A percentile compares a stretch with the other conserved stretches of the same genome.
phyloP scores from a whole-genome alignment of 2,797 vertebrate genomes.

The Microctenopoma lineatum region DNA sequence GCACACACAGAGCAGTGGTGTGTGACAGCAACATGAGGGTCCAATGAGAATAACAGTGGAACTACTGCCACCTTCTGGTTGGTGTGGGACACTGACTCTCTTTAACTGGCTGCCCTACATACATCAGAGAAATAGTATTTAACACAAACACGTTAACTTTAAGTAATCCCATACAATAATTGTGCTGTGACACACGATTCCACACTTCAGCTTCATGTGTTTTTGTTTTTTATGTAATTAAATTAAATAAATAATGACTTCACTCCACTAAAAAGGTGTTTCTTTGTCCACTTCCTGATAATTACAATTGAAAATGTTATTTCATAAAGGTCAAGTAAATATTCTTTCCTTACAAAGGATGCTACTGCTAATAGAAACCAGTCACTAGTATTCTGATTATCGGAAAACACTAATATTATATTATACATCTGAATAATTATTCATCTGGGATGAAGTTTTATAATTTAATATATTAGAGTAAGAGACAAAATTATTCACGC shows the following conservation, averaged over 20 bases:
- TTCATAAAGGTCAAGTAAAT: background rate
- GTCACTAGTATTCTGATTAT: background rate
- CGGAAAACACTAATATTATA: background rate
- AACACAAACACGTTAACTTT: slow-evolving; percentile 1
- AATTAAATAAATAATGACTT: background rate
- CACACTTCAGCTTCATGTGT: background rate
- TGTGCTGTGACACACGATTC: background rate
- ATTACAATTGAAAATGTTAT: slow-evolving; percentile 5
- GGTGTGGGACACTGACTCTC: slow-evolving; percentile 18
- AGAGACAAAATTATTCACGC: slow-evolving; percentile 46
- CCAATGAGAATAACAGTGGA: slow-evolving; percentile 42
- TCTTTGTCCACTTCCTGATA: background rate
- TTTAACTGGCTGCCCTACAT: background rate
- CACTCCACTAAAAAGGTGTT: background rate
- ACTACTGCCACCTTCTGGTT: slow-evolving; percentile 78
- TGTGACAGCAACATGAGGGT: slow-evolving; percentile 14
- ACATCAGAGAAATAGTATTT: background rate
- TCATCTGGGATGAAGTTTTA: no score
- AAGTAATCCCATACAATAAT: background rate
- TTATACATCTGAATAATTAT: no score
- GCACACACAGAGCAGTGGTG: slow-evolving; percentile 2
- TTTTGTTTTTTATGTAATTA: background rate
- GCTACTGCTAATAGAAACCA: background rate
- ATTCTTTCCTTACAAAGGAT: background rate
- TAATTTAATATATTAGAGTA: background rate